phyloP scores from a whole-genome alignment of 2,888 invertebrate genomes.

The Hipparchia semele region DNA sequence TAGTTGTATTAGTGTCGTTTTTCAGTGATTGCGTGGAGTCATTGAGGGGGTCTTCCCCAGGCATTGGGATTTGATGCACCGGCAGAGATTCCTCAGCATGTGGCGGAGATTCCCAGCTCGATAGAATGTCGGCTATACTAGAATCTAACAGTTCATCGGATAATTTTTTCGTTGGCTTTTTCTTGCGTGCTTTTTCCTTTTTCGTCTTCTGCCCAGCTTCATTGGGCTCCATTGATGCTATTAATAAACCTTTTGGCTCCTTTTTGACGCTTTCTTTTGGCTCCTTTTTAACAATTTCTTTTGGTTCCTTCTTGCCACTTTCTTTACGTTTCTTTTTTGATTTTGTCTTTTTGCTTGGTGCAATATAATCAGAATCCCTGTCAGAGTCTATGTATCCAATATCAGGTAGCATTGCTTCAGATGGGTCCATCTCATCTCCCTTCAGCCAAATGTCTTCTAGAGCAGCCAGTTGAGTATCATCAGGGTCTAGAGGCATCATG shows the following conservation, averaged over 20 bases:
- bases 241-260: slow-evolving; percentile 45
- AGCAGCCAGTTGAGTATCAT: slow-evolving; percentile 88
- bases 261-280: slow-evolving; percentile 55
- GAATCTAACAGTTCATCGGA: slow-evolving; percentile 61
- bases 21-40: slow-evolving; percentile 19
- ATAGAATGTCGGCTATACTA: slow-evolving; percentile 62
- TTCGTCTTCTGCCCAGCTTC: slow-evolving; percentile 36
- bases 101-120: slow-evolving; percentile 70
- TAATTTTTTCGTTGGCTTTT: slow-evolving; percentile 46
- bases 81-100: slow-evolving; percentile 50
- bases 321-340: slow-evolving; percentile 58
- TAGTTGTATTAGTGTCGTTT: neutral
- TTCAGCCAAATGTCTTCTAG: slow-evolving; percentile 91
- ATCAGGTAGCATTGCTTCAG: slow-evolving; percentile 74
- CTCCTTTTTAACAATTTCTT: slow-evolving; percentile 49
- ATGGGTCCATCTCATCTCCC: slow-evolving; percentile 88
- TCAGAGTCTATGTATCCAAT: slow-evolving; percentile 78
- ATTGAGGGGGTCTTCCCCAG: slow-evolving; percentile 38
- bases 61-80: slow-evolving; percentile 47
- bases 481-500: slow-evolving; percentile 80
- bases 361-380: slow-evolving; percentile 74
- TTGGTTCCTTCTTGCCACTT: slow-evolving; percentile 52
- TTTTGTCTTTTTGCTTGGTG: slow-evolving; percentile 59
- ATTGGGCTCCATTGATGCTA: slow-evolving; percentile 36
- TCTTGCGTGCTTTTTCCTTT: slow-evolving; percentile 40